Evolutionary conservation across 2,888 invertebrate species (phyloP), one percentile per base, ranked within the genome.

Genomic region (Mayetiola destructor): DNA sequence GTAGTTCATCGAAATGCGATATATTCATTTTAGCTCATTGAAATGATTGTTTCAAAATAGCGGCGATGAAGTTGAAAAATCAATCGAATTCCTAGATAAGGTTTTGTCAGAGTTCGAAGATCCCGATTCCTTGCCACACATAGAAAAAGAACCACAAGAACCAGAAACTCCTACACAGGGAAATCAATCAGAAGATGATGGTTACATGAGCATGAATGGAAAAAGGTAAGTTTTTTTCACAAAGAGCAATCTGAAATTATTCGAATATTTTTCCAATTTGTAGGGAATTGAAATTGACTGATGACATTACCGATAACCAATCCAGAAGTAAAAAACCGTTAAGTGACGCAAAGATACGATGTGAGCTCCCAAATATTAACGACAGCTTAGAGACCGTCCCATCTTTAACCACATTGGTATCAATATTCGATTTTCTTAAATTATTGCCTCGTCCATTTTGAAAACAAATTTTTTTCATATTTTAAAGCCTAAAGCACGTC

Each of bases 71-170:
- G 88, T 90, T 70, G 88, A 89, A 75, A 82, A 88, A 70, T 88
- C 88, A 64, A 79, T 90, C 76, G 88, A 88, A 75, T 79, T 89
- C 66, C 77, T 90, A 75, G 90, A 90, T 77, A 84, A 86, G 70
- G 89, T 90, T 73, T 77, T 90, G 73, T 88, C 88, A 65, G 89
- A 90, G 76, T 90, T 89, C 78, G 90, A 90, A 79, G 89, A 89
- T 74, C 67, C 68, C 29, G 67, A 71, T 60, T 68, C 68, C 36
- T 68, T 68, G 60, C 70, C 71, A 32, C 65, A 65, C 59, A 56
- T 52, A 16, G 20, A 36, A 23, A 69, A 69, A 59, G 67, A 67
- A 61, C 68, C 67, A 69, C 85, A 85, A 75, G 67, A 67, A 61
- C 68, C 67, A 69, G 86, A 85, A 75, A 85, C 85, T 70, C 85